Percentiles rank a stretch among this genome's conserved stretches.
Conservation (phyloP, 2,888 invertebrate genomes). For the Volucella inanis region DNA sequence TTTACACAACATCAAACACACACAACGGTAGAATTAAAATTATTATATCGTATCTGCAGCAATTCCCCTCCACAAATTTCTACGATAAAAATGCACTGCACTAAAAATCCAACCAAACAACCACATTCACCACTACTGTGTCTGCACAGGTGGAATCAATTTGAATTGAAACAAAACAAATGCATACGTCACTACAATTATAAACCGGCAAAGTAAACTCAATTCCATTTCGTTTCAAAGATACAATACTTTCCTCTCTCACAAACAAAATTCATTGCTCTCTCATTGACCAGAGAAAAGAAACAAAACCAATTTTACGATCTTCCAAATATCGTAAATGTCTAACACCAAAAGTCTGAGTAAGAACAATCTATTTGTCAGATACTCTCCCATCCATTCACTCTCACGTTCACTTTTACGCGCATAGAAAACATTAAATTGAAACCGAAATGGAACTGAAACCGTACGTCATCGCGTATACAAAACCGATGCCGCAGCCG, state of each 20-base stretch:
- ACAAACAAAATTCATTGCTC: background rate
- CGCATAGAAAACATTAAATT: conserved; percentile 26
- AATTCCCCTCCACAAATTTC: conserved; percentile 36
- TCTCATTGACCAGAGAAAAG: no score
- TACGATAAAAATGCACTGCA: conserved; percentile 16
- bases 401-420: conserved; percentile 15
- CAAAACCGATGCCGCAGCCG: conserved; percentile 62
- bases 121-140: conserved; percentile 34
- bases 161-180: conserved; percentile 71
- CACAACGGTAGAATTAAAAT: background rate
- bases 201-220: conserved; percentile 59
- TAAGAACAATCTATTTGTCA: background rate
- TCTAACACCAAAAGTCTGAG: conserved; percentile 29
- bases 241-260: conserved; percentile 10
- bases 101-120: background rate
- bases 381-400: conserved; percentile 19
- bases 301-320: conserved; percentile 31
- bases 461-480: conserved; percentile 38
- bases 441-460: conserved; percentile 50
- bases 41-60: conserved; percentile 35
- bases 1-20: background rate
- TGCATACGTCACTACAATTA: conserved; percentile 59
- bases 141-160: conserved; percentile 68
- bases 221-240: conserved; percentile 36
- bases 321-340: conserved; percentile 56